Base-by-base conservation (phyloP, 2,113 vertebrate genomes). In the Stomatorhinus ivindoensis region DNA sequence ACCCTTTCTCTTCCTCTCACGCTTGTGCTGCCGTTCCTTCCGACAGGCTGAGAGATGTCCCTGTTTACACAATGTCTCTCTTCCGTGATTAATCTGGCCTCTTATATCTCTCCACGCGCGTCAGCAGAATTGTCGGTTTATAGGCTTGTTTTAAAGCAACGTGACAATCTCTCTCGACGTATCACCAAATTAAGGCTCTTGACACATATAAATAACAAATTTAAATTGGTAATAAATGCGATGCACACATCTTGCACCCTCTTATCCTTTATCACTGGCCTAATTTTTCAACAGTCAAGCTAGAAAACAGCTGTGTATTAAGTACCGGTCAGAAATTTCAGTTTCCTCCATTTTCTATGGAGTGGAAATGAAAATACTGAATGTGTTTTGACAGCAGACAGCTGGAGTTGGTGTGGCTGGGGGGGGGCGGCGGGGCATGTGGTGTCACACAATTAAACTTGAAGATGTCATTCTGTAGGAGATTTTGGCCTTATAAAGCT, bases 121-220 rank as follows among this genome's bases (percentile, higher is more conserved):
- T 95, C 94, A 93, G 94, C 93, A 91, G 91, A 92, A 91, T 89
- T 44, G 42, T 91, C 92, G 92, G 89, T 94, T 94, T 94, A 94
- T 93, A 91, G 93, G 89, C 92, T 93, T 91, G 90, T 92, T 93
- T 91, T 92, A 91, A 92, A 93, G 93, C 90, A 83, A 93, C 93
- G 90, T 94, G 94, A 94, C 94, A 93, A 90, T 87, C 92, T 88
- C n/a, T 89, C 87, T 88, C 93, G 91, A 94, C 92, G 93, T 94
- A 94, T 95, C 91, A 89, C 91, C 92, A 93, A 93, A 94, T 94
- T 94, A 94, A 93, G 92, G 94, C 88, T 47, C 85, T 88, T 89
- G 94, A 90, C 91, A 93, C 91, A 92, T 94, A 92, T 94, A 94
- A 95, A 94, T 93, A 93, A 93, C 27, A 13, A 92, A 94, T 65